Conservation (phyloP, 2,888 invertebrate species). For the Dermolepida albohirtum region DNA sequence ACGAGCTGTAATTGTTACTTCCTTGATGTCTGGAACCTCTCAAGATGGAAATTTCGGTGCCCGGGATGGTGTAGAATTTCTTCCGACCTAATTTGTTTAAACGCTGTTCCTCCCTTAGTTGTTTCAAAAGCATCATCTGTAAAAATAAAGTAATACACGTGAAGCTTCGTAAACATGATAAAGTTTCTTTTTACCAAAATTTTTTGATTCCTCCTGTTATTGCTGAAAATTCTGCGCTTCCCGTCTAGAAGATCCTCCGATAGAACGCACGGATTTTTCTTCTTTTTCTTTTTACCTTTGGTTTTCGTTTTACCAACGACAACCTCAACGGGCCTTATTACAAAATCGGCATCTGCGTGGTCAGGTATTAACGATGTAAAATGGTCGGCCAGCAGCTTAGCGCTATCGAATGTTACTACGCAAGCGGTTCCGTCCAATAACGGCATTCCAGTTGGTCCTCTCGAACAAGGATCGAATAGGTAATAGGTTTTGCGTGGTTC, state of each 20-base stretch:
- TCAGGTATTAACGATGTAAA: slow-evolving; percentile 68
- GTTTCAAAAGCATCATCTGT: not conserved
- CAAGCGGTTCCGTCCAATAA: slow-evolving; percentile 67
- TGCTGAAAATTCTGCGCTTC: not conserved
- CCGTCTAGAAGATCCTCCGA: slow-evolving; percentile 44
- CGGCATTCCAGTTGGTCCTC: slow-evolving; percentile 63
- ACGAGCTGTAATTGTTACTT: slow-evolving; percentile 62
- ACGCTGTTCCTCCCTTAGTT: slow-evolving; percentile 31
- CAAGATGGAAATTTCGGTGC: slow-evolving; percentile 61
- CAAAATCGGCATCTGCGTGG: slow-evolving; percentile 66
- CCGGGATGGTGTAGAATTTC: slow-evolving; percentile 53
- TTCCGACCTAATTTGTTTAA: slow-evolving; percentile 59
- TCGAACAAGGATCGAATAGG: slow-evolving; percentile 70
- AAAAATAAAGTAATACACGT: not conserved
- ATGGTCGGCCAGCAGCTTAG: slow-evolving; percentile 67
- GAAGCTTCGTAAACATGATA: not conserved
- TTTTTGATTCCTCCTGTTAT: not conserved
- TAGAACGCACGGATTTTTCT: slow-evolving; percentile 34
- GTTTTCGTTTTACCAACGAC: slow-evolving; percentile 54
- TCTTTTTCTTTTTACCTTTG: slow-evolving; percentile 46
- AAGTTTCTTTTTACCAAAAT: not conserved
- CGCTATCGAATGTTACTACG: slow-evolving; percentile 67
- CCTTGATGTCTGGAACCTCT: slow-evolving; percentile 63
- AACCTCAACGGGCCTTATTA: slow-evolving; percentile 60
- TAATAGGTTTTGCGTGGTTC: slow-evolving; percentile 68